Conservation (phyloP, 2,797 vertebrate genomes). For the Sebastes oblongus region DNA sequence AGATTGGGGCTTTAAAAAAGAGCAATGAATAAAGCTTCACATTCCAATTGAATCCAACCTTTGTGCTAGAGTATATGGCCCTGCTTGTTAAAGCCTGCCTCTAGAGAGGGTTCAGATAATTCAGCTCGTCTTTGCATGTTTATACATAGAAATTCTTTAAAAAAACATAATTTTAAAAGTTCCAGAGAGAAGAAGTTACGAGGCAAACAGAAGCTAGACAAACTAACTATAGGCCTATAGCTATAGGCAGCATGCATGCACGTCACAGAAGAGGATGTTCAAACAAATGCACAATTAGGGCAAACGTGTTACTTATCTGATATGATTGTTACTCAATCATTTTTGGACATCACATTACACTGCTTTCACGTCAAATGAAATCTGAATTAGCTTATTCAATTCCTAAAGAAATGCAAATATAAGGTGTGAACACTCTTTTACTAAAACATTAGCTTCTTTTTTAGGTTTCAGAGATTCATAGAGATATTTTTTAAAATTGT, state of each 20-base stretch:
- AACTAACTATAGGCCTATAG: constrained; percentile 71
- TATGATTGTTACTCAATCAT: constrained; percentile 70
- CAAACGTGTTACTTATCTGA: constrained; percentile 72
- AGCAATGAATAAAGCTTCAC: constrained; percentile 36
- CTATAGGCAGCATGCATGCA: constrained; percentile 83
- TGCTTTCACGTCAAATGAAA: constrained; percentile 59
- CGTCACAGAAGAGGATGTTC: constrained; percentile 71
- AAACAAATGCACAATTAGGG: constrained; percentile 79
- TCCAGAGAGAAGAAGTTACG: constrained; percentile 47
- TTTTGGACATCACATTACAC: constrained; percentile 63
- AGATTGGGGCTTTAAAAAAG: constrained; percentile 52
- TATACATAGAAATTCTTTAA: constrained; percentile 43
- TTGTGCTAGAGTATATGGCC: constrained; percentile 6
- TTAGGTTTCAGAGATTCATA: constrained; percentile 47
- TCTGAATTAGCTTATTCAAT: constrained; percentile 79
- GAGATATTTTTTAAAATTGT: constrained; percentile 2
- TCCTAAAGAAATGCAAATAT: constrained; percentile 65
- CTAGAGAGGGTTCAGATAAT: constrained; percentile 27
- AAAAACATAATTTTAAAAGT: constrained; percentile 42
- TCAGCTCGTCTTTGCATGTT: constrained; percentile 22
- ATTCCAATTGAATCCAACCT: constrained; percentile 43
- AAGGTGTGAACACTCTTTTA: constrained; percentile 52
- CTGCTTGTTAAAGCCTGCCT: constrained; percentile 18
- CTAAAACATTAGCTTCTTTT: constrained; percentile 53
- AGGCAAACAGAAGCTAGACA: constrained; percentile 71